Evolutionary conservation across 2,888 invertebrate genomes (phyloP).

Genomic region (Agrochola circellaris): DNA sequence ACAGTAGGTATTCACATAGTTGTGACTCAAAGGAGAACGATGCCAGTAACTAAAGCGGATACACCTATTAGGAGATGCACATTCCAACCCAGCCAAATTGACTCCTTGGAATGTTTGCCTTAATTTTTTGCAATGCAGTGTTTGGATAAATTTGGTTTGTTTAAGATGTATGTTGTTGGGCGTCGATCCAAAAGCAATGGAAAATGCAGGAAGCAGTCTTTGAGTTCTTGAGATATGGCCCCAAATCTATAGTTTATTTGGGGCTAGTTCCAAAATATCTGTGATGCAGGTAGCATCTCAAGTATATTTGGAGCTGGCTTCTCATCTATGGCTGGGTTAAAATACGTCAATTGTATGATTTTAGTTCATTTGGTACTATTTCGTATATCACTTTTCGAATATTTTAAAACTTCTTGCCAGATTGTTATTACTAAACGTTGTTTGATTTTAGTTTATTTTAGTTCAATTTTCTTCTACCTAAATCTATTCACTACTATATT

Average conservation of each 20-base stretch:
- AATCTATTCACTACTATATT: background rate
- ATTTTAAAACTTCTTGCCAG: background rate
- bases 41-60: slow-evolving; percentile 55
- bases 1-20: slow-evolving; percentile 11
- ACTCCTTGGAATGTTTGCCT: slow-evolving; percentile 9
- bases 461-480: no score
- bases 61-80: slow-evolving; percentile 52
- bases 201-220: slow-evolving; percentile 14
- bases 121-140: slow-evolving; percentile 12
- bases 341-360: background rate
- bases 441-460: no score
- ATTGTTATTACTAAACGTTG: background rate
- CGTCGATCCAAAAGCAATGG: slow-evolving; percentile 37
- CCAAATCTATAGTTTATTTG: slow-evolving; percentile 12
- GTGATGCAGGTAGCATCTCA: slow-evolving; percentile 5
- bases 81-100: slow-evolving; percentile 54
- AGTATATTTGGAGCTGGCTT: background rate
- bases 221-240: slow-evolving; percentile 24
- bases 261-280: slow-evolving; percentile 8
- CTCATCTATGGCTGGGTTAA: background rate
- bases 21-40: slow-evolving; percentile 55
- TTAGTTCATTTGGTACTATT: background rate
- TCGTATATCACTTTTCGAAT: background rate
- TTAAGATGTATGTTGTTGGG: slow-evolving; percentile 14
- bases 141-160: slow-evolving; percentile 10